phyloP scores from a whole-genome alignment of 2,113 vertebrate genomes.

The Mellivora capensis region DNA sequence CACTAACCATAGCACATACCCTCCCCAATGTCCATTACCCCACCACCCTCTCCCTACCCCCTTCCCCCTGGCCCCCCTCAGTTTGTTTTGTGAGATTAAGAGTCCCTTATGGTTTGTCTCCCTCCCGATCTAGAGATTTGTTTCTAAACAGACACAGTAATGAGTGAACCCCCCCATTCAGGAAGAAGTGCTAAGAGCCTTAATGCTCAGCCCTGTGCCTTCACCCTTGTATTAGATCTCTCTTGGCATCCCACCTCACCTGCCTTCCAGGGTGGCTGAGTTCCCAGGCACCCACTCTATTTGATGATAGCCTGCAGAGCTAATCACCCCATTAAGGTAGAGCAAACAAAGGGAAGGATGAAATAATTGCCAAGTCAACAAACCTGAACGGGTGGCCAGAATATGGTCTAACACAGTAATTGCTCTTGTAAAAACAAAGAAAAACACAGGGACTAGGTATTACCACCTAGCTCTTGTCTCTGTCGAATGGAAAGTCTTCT shows the following conservation, averaged over 20 bases:
- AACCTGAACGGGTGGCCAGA: background rate
- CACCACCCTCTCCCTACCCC: no score
- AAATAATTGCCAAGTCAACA: conserved; percentile 70
- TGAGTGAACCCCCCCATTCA: background rate
- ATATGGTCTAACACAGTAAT: conserved; percentile 7
- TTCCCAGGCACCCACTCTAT: conserved; percentile 44
- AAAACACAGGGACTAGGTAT: background rate
- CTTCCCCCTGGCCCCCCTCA: no score
- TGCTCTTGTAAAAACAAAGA: background rate
- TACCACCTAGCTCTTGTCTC: background rate
- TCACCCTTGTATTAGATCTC: background rate
- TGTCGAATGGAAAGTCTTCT: background rate
- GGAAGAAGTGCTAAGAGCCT: background rate
- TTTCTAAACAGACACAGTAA: background rate
- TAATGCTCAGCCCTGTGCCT: background rate
- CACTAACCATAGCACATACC: no score
- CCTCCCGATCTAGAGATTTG: background rate
- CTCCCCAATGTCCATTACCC: no score
- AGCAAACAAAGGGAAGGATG: conserved; percentile 56
- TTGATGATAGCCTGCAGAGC: background rate
- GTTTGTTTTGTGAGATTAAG: no score
- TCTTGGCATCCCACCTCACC: background rate
- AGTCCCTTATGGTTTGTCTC: no score
- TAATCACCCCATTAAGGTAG: conserved; percentile 60
- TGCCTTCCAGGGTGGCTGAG: background rate